phyloP scores from a whole-genome alignment of 2,888 invertebrate species.

The Pollenia amentaria region DNA sequence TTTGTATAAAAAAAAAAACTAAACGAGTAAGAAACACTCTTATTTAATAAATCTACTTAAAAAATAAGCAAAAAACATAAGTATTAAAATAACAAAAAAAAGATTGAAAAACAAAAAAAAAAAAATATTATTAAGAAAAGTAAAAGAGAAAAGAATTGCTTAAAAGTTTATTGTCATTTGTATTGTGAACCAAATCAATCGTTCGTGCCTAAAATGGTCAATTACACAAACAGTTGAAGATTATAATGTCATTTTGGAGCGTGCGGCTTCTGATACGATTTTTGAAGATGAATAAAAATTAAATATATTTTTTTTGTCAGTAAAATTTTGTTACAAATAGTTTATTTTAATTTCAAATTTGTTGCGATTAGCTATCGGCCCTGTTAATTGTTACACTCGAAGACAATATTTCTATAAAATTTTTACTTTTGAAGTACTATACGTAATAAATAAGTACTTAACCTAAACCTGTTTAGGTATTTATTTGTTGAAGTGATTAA shows the following conservation, averaged over 20 bases:
- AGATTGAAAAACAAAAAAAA: slow-evolving; percentile 1
- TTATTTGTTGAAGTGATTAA: not conserved
- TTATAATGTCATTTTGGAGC: not conserved
- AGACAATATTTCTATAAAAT: too few species aligned
- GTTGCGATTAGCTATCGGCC: slow-evolving; percentile 43
- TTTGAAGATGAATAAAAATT: not conserved
- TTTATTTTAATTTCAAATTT: slow-evolving; percentile 36
- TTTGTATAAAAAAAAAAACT: not conserved
- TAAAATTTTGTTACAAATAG: not conserved
- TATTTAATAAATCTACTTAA: too few species aligned
- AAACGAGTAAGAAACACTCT: too few species aligned
- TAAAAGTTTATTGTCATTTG: slow-evolving; percentile 1
- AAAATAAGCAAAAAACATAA: not conserved
- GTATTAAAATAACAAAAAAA: too few species aligned
- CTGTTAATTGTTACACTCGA: not conserved
- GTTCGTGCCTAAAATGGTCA: slow-evolving; percentile 54
- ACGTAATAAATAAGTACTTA: too few species aligned
- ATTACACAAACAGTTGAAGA: slow-evolving; percentile 18
- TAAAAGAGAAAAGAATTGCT: slow-evolving; percentile 54
- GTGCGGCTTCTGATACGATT: not conserved
- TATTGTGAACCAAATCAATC: slow-evolving; percentile 26
- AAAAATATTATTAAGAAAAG: slow-evolving; percentile 10
- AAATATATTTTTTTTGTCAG: slow-evolving; percentile 3
- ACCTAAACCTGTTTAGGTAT: too few species aligned
- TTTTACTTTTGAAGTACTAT: too few species aligned